These are phyloP conservation scores for Drosophila mimetica DNA, from an alignment of 2,888 invertebrate genomes.

Conservation along the genomic window DNA sequence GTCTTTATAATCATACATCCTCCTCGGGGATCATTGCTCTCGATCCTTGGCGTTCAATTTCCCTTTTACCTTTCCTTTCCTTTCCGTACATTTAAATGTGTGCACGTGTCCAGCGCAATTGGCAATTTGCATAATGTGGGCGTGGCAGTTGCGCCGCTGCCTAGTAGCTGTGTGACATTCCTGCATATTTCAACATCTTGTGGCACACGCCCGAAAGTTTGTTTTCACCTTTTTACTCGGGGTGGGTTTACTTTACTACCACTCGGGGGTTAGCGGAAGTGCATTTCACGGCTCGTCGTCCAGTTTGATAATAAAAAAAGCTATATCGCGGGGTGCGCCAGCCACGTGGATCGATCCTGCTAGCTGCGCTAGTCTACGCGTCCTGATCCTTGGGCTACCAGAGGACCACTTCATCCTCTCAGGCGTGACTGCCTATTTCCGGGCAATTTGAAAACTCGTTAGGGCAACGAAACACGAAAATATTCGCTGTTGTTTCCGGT, in stretches of 20 bases:
- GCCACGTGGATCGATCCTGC: slow-evolving; percentile 63
- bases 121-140: slow-evolving; percentile 61
- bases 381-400: slow-evolving; percentile 35
- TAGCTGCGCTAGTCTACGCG: slow-evolving; percentile 2
- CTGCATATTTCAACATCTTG: slow-evolving; percentile 45
- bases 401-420: slow-evolving; percentile 58
- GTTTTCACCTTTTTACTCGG: slow-evolving; percentile 21
- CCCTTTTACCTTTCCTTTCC: not conserved
- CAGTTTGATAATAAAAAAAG: slow-evolving; percentile 44
- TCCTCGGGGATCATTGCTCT: slow-evolving; percentile 30
- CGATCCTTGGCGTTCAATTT: slow-evolving; percentile 17
- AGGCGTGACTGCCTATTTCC: slow-evolving; percentile 81
- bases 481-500: slow-evolving; percentile 65
- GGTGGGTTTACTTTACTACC: not conserved
- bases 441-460: slow-evolving; percentile 57
- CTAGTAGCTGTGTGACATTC: slow-evolving; percentile 56
- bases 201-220: slow-evolving; percentile 66
- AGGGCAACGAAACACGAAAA: slow-evolving; percentile 31
- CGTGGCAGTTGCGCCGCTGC: slow-evolving; percentile 56
- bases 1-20: slow-evolving; percentile 29
- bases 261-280: slow-evolving; percentile 64
- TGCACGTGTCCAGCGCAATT: slow-evolving; percentile 66
- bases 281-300: slow-evolving; percentile 71
- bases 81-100: not conserved
- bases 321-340: slow-evolving; percentile 55